Percentiles rank a stretch among this genome's conserved stretches.
Conservation (phyloP, 2,888 invertebrate genomes). For the Anthophora plumipes region DNA sequence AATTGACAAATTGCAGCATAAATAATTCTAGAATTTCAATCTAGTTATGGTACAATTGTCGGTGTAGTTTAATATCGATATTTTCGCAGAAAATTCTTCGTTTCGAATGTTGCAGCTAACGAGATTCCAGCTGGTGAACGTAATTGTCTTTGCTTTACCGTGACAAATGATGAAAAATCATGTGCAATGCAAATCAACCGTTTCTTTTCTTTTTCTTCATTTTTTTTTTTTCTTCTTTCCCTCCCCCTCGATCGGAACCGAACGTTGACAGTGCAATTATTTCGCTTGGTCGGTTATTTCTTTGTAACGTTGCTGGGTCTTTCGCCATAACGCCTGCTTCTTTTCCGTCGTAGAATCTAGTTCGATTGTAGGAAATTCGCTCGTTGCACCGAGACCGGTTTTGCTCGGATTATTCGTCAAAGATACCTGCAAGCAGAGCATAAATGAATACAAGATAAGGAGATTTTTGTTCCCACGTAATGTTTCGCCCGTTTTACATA, state of each 20-base stretch:
- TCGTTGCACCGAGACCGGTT: slow-evolving; percentile 87
- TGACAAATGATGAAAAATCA: slow-evolving; percentile 1
- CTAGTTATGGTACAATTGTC: neutral
- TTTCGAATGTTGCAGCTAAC: neutral
- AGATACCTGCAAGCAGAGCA: slow-evolving; percentile 86
- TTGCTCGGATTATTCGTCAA: slow-evolving; percentile 87
- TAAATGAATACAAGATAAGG: slow-evolving; percentile 20
- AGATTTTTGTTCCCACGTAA: slow-evolving; percentile 15
- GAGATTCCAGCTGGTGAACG: slow-evolving; percentile 1
- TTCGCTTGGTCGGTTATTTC: slow-evolving; percentile 75
- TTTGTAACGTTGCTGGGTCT: slow-evolving; percentile 84
- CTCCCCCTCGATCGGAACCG: neutral
- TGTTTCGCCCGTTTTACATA: slow-evolving; percentile 12
- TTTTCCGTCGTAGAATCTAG: slow-evolving; percentile 77
- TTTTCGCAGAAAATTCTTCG: neutral
- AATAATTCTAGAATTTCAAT: neutral
- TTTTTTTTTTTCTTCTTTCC: too few relatives aligned
- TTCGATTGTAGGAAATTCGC: slow-evolving; percentile 75
- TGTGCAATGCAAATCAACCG: slow-evolving; percentile 17
- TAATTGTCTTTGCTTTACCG: slow-evolving; percentile 29
- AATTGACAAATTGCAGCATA: neutral
- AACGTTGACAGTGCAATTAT: slow-evolving; percentile 32
- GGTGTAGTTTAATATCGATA: too few relatives aligned
- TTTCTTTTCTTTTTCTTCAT: too few relatives aligned
- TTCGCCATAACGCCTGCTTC: slow-evolving; percentile 83